These are phyloP conservation scores for Nasua narica DNA, from an alignment of 2,797 vertebrate species.

Conservation along the genomic window DNA sequence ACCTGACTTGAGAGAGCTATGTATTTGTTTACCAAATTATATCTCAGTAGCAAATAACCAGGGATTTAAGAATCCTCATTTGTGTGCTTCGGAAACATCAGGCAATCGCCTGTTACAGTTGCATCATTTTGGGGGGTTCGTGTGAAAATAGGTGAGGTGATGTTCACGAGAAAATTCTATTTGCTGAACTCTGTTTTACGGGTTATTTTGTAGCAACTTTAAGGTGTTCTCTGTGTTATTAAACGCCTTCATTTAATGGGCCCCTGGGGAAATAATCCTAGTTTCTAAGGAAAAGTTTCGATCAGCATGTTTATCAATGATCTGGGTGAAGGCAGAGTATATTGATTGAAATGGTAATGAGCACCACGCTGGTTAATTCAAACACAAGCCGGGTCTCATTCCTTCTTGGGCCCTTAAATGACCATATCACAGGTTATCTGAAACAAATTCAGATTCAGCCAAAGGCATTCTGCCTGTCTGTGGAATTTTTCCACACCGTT, in stretches of 20 bases:
- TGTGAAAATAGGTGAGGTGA: constrained; percentile 16
- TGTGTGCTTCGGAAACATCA: background rate
- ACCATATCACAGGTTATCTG: background rate
- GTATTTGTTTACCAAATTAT: constrained; percentile 59
- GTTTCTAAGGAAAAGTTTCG: constrained; percentile 9
- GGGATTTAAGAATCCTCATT: constrained; percentile 43
- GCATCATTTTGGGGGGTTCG: constrained; percentile 34
- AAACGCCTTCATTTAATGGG: background rate
- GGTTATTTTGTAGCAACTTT: background rate
- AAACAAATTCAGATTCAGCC: background rate
- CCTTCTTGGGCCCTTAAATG: background rate
- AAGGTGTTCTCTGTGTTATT: background rate
- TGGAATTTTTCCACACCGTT: background rate
- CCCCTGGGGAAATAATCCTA: background rate
- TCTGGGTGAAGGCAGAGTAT: background rate
- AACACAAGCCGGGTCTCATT: background rate
- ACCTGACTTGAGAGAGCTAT: background rate
- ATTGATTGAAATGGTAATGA: background rate
- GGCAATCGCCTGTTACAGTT: background rate
- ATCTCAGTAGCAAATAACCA: constrained; percentile 25
- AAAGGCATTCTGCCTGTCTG: background rate
- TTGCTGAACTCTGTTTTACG: background rate
- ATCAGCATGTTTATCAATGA: background rate
- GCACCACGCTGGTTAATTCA: background rate
- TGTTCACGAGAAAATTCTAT: background rate